Evolutionary conservation across 2,113 vertebrate species (phyloP).

Genomic region (Chionis minor): DNA sequence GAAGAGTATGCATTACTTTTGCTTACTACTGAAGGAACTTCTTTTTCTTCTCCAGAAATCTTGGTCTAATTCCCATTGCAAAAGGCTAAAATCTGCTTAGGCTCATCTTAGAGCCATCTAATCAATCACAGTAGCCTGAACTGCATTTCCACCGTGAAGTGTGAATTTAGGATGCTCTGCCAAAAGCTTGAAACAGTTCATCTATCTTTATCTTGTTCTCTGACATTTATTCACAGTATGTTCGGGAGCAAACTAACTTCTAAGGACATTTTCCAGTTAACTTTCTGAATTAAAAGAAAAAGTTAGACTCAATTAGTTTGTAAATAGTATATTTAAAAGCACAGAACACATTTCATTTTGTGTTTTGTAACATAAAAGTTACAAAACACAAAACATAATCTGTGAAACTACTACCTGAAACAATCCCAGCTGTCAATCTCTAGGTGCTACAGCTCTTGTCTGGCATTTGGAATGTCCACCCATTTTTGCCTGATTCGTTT

Average conservation of each 20-base stretch:
- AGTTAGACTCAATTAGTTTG: neutral
- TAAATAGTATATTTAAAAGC: neutral
- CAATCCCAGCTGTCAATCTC: neutral
- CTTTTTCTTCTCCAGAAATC: neutral
- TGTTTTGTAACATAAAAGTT: no score
- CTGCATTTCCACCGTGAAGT: neutral
- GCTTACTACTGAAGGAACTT: neutral
- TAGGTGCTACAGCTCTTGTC: neutral
- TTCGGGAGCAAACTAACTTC: conserved; percentile 20
- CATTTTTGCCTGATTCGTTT: neutral
- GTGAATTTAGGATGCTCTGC: neutral
- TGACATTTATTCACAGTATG: conserved; percentile 1
- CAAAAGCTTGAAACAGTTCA: neutral
- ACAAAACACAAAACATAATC: no score
- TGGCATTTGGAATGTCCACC: neutral
- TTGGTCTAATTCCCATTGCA: neutral
- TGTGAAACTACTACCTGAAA: neutral
- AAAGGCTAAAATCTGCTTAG: neutral
- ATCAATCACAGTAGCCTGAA: neutral
- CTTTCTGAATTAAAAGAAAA: conserved; percentile 14
- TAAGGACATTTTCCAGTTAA: conserved; percentile 36
- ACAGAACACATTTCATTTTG: neutral
- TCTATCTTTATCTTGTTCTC: conserved; percentile 31
- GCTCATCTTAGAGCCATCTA: neutral
- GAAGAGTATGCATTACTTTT: neutral